Percentiles rank a stretch among this genome's conserved stretches.
phyloP scores from a whole-genome alignment of 2,797 vertebrate species.

The Lutjanus argentimaculatus region DNA sequence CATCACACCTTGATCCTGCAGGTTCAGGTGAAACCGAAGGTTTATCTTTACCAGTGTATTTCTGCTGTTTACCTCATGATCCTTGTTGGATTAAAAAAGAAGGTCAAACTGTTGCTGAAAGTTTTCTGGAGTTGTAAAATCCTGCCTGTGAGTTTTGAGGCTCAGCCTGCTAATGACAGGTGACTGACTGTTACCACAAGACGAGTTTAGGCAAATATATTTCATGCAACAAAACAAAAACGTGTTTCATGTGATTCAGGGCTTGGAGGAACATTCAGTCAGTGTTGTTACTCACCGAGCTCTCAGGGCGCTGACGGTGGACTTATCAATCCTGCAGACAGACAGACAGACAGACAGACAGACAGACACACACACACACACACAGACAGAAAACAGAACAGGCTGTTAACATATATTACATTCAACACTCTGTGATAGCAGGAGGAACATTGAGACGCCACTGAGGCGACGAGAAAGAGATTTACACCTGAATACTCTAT shows the following conservation, averaged over 20 bases:
- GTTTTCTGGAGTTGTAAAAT: no score
- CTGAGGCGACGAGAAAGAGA: slow-evolving; percentile 15
- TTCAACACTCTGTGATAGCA: slow-evolving; percentile 20
- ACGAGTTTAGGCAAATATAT: no score
- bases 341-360: slow-evolving; percentile 37
- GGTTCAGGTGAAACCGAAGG: no score
- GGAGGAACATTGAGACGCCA: slow-evolving; percentile 31
- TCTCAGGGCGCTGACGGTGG: slow-evolving; percentile 74
- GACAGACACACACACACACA: slow-evolving; percentile 39
- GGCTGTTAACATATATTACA: slow-evolving; percentile 22
- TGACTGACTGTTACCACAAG: neutral
- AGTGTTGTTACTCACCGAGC: slow-evolving; percentile 70
- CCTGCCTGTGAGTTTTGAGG: no score
- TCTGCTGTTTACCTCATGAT: no score
- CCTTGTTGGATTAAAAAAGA: no score
- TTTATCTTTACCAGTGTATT: neutral
- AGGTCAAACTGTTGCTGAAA: no score
- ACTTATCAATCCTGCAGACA: slow-evolving; percentile 76
- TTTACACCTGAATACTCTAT: slow-evolving; percentile 46
- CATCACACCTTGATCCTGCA: neutral
- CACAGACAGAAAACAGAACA: slow-evolving; percentile 12
- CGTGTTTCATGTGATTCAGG: neutral
- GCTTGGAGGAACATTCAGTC: neutral
- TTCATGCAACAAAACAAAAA: neutral
- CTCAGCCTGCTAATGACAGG: no score